Evolutionary conservation across 2,888 invertebrate genomes (phyloP).

Genomic region (Pollenia griseotomentosa): DNA sequence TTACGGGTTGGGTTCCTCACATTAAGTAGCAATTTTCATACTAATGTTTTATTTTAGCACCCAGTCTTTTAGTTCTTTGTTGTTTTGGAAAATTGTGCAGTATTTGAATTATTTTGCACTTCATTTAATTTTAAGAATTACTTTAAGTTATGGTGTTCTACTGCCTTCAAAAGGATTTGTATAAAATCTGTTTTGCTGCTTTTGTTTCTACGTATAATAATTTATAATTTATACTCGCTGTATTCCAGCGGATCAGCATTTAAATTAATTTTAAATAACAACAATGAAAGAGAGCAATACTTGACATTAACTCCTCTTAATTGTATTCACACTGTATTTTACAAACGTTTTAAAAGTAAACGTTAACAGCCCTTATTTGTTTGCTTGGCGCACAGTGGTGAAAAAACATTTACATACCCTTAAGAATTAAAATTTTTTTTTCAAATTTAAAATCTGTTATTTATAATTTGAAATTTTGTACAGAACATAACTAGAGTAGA

Average conservation of each 20-base stretch:
- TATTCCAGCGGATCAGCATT: constrained; percentile 50
- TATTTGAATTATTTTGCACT: constrained; percentile 83
- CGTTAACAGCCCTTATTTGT: constrained; percentile 39
- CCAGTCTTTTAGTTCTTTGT: constrained; percentile 68
- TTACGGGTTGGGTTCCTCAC: constrained; percentile 8
- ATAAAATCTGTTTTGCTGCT: constrained; percentile 16
- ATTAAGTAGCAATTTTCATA: constrained; percentile 45
- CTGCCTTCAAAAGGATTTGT: constrained; percentile 33
- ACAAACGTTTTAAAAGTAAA: constrained; percentile 26
- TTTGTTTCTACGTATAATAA: constrained; percentile 38
- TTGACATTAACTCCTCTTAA: constrained; percentile 70
- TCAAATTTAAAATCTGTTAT: too few relatives aligned
- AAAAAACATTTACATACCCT: background rate
- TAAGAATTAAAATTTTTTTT: too few relatives aligned
- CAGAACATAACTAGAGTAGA: too few relatives aligned
- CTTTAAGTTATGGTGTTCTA: constrained; percentile 22
- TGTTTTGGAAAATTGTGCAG: constrained; percentile 75
- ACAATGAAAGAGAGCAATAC: constrained; percentile 45
- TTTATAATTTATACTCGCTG: constrained; percentile 67
- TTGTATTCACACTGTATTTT: constrained; percentile 55
- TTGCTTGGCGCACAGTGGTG: constrained; percentile 39
- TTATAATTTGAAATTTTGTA: too few relatives aligned
- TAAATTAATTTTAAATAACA: constrained; percentile 60
- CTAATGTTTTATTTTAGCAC: constrained; percentile 71
- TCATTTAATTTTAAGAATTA: constrained; percentile 80